Evolutionary conservation across 2,113 vertebrate species (phyloP).

Genomic region (Sander lucioperca): DNA sequence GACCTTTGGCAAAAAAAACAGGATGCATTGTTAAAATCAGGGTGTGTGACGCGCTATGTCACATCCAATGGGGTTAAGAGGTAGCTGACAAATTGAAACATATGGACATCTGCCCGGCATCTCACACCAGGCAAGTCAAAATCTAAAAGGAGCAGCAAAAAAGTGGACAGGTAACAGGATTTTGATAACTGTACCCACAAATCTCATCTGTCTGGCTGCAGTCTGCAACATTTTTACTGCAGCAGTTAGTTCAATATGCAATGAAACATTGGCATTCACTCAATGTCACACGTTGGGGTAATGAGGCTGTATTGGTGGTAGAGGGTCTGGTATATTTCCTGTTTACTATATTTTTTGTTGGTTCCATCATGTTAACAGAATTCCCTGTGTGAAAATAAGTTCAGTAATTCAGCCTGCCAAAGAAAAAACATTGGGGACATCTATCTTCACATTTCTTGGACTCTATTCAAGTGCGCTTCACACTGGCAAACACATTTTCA

Average conservation of each 20-base stretch:
- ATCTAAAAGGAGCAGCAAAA: slow-evolving; percentile 37
- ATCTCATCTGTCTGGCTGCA: slow-evolving; percentile 52
- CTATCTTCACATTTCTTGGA: slow-evolving; percentile 32
- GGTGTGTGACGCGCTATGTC: slow-evolving; percentile 31
- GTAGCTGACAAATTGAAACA: slow-evolving; percentile 53
- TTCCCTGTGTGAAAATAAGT: slow-evolving; percentile 23
- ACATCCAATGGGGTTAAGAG: slow-evolving; percentile 35
- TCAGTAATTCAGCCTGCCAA: slow-evolving; percentile 37
- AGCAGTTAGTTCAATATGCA: slow-evolving; percentile 34
- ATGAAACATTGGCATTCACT: slow-evolving; percentile 40
- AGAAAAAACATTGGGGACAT: slow-evolving; percentile 25
- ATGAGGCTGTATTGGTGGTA: slow-evolving; percentile 33
- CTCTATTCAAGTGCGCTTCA: slow-evolving; percentile 14
- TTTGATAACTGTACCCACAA: slow-evolving; percentile 41
- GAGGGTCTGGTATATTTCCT: slow-evolving; percentile 6
- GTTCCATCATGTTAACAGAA: slow-evolving; percentile 48
- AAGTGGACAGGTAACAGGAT: slow-evolving; percentile 28
- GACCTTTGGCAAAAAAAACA: slow-evolving; percentile 47
- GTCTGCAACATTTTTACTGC: slow-evolving; percentile 49
- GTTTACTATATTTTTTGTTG: slow-evolving; percentile 22
- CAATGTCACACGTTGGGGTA: slow-evolving; percentile 44
- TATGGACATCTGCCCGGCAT: slow-evolving; percentile 48
- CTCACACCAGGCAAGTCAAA: slow-evolving; percentile 43
- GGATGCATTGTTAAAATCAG: slow-evolving; percentile 40
- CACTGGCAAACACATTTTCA: slow-evolving; percentile 22